These are phyloP conservation scores for Arenaria interpres DNA, from an alignment of 2,113 vertebrate species.

Conservation along the genomic window DNA sequence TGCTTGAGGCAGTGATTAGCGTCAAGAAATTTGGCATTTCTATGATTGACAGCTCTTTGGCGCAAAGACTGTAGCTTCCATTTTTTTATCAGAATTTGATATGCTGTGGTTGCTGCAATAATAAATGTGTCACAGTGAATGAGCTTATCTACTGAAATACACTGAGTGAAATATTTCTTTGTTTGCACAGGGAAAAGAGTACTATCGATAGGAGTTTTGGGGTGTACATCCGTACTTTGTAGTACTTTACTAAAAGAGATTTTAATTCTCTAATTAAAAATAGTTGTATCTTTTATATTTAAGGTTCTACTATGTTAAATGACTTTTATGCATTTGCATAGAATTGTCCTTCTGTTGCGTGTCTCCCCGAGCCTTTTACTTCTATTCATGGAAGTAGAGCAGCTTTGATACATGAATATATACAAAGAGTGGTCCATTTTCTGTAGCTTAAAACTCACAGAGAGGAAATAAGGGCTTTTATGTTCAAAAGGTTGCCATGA, in stretches of 20 bases:
- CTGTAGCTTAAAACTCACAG: conserved; percentile 16
- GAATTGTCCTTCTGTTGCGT: background rate
- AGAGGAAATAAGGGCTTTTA: conserved; percentile 22
- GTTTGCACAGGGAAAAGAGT: accelerated
- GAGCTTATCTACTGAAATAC: background rate
- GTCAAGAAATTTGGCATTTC: background rate
- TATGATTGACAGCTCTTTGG: background rate
- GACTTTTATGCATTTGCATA: background rate
- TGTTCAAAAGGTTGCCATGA: conserved; percentile 36
- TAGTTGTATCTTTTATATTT: background rate
- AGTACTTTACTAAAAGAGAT: background rate
- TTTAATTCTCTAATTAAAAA: background rate
- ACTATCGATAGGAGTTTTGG: background rate
- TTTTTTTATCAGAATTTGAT: background rate
- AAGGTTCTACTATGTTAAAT: background rate
- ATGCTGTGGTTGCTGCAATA: background rate
- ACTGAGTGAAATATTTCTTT: background rate
- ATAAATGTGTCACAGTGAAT: background rate
- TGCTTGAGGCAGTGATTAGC: background rate
- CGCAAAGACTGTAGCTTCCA: background rate
- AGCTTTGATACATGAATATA: background rate
- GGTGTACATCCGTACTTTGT: background rate
- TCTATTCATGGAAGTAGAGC: background rate
- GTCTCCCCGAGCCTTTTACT: background rate
- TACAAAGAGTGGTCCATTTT: background rate